Evolutionary conservation across 64 coral and sea anemone species (phyloP).

Genomic region (Cladopsammia gracilis): DNA sequence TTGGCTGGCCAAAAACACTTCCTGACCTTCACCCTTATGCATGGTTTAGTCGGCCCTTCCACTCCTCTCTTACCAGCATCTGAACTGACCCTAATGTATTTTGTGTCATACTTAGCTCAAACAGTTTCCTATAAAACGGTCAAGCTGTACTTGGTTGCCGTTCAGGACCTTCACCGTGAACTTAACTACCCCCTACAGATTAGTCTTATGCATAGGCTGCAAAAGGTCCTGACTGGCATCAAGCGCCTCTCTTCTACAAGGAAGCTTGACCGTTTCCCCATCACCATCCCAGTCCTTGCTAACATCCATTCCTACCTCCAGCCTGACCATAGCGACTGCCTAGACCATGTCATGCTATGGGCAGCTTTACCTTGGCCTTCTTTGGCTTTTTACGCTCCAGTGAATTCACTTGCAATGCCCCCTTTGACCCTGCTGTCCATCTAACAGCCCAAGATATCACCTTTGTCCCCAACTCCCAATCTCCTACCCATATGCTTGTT

Average conservation of each 20-base stretch:
- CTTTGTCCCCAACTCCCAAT: background rate
- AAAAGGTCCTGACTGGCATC: background rate
- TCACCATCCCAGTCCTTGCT: background rate
- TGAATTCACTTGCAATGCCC: constrained; percentile 25
- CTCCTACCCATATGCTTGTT: constrained; percentile 10
- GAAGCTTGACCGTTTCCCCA: background rate
- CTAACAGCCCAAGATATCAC: background rate
- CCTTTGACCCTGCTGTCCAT: background rate
- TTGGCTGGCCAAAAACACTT: background rate
- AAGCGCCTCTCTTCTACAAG: background rate
- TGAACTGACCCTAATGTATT: background rate
- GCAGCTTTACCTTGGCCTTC: constrained; percentile 31
- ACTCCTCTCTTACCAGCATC: background rate
- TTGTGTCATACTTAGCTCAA: background rate
- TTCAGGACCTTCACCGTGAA: background rate
- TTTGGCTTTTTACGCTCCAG: background rate
- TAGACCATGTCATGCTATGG: constrained; percentile 31
- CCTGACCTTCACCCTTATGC: background rate
- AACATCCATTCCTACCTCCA: background rate
- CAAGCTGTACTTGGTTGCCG: constrained; percentile 6
- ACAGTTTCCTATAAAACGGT: background rate
- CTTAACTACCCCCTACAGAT: background rate
- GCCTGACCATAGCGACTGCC: background rate
- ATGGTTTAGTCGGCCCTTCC: background rate
- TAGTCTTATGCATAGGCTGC: background rate